Conservation (phyloP, 2,113 vertebrate genomes). For the Rhynchomys soricoides region DNA sequence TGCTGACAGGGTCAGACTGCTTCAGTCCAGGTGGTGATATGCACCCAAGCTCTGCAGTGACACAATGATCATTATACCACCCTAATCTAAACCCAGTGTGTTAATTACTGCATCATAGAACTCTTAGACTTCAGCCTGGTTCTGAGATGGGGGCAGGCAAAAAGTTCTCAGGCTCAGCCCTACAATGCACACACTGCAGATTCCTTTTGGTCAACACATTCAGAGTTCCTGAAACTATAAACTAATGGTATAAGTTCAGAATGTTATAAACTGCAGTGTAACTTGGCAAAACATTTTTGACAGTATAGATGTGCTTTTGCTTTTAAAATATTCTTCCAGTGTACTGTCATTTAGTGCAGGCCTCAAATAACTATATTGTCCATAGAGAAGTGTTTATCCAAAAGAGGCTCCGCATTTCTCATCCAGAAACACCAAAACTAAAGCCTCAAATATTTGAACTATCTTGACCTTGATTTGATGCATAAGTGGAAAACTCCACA, state of each 20-base stretch:
- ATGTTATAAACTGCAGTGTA: background rate
- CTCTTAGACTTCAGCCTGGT: background rate
- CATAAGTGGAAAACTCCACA: background rate
- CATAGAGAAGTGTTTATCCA: background rate
- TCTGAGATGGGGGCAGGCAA: background rate
- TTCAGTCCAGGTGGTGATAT: background rate
- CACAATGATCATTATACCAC: background rate
- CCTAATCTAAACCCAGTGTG: background rate
- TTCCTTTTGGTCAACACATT: background rate
- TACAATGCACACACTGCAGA: background rate
- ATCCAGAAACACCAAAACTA: background rate
- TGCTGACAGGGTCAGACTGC: background rate
- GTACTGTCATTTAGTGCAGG: background rate
- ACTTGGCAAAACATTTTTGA: background rate
- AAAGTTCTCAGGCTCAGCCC: fast-evolving
- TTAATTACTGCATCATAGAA: background rate
- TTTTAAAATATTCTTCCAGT: background rate
- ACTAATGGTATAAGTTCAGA: background rate
- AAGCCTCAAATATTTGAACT: background rate
- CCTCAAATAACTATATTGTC: background rate
- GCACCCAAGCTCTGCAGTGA: background rate
- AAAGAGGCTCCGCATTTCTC: background rate
- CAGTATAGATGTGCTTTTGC: background rate
- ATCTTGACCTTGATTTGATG: background rate
- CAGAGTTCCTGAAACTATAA: background rate